phyloP scores from a whole-genome alignment of 2,888 invertebrate species.

The Steinernema carpocapsae region DNA sequence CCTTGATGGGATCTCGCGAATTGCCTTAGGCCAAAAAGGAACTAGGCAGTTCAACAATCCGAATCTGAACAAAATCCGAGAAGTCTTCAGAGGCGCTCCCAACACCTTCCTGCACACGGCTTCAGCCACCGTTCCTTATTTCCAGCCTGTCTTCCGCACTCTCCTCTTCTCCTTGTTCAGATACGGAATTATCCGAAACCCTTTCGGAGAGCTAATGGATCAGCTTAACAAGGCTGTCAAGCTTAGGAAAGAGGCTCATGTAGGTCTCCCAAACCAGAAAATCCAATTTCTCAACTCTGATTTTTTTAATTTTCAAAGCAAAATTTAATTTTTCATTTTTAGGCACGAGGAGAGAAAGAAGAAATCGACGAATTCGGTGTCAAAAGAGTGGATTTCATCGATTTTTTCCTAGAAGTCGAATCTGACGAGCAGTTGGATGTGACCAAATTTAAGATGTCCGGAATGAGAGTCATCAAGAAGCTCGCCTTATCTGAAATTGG shows the following conservation, averaged over 20 bases:
- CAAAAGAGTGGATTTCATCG: conserved; percentile 50
- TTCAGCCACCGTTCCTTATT: not conserved
- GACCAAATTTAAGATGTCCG: conserved; percentile 12
- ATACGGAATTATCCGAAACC: not conserved
- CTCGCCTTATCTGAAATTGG: conserved; percentile 31
- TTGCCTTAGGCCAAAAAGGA: conserved; percentile 61
- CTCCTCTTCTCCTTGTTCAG: not conserved
- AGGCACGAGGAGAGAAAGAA: conserved; percentile 18
- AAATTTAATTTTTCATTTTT: too few relatives aligned
- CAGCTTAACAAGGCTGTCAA: conserved; percentile 36
- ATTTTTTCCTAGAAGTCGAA: conserved; percentile 54
- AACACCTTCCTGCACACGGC: conserved; percentile 13
- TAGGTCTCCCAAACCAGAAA: conserved; percentile 33
- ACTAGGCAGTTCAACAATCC: not conserved
- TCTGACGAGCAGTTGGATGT: conserved; percentile 41
- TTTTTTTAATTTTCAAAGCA: too few relatives aligned
- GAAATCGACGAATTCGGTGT: conserved; percentile 1
- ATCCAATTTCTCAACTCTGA: too few relatives aligned
- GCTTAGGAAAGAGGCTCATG: conserved; percentile 37
- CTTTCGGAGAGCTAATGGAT: conserved; percentile 35
- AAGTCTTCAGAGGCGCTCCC: conserved; percentile 3
- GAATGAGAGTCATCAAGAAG: conserved; percentile 35
- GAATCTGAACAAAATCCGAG: conserved; percentile 14
- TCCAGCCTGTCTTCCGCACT: not conserved
- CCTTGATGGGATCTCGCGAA: conserved; percentile 71